Evolutionary conservation across 2,888 invertebrate species (phyloP).

Genomic region (Sphaerophoria taeniata): DNA sequence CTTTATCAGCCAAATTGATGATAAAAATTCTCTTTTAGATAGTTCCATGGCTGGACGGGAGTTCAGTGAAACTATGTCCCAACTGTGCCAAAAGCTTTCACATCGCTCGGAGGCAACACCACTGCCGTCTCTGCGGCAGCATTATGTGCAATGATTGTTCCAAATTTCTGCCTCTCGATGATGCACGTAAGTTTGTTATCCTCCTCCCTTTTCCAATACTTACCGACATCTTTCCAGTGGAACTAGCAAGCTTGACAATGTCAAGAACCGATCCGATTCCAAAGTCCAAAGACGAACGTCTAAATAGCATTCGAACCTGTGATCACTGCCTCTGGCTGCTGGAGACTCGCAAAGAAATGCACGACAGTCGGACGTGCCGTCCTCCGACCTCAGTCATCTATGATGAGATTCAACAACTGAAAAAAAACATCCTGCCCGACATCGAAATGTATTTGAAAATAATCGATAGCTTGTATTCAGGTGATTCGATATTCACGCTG

Average conservation of each 20-base stretch:
- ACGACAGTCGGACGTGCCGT: constrained; percentile 91
- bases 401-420: constrained; percentile 90
- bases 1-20: not conserved
- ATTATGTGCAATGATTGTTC: constrained; percentile 97
- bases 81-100: constrained; percentile 95
- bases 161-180: constrained; percentile 89
- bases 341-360: constrained; percentile 89
- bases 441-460: constrained; percentile 87
- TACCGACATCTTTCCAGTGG: constrained; percentile 75
- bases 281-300: constrained; percentile 78
- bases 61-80: constrained; percentile 94
- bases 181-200: constrained; percentile 87
- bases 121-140: constrained; percentile 97
- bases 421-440: constrained; percentile 89
- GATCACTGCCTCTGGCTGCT: constrained; percentile 91
- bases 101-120: constrained; percentile 95
- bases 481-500: constrained; percentile 95
- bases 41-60: constrained; percentile 97
- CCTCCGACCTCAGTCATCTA: constrained; percentile 92
- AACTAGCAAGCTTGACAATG: constrained; percentile 79
- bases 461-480: constrained; percentile 86
- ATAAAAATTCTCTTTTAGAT: constrained; percentile 80
- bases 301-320: constrained; percentile 88
- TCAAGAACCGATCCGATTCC: constrained; percentile 78
- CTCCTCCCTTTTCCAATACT: not conserved